These are phyloP conservation scores for Ivindomyrus marchei DNA, from an alignment of 2,113 vertebrate species.

Conservation along the genomic window DNA sequence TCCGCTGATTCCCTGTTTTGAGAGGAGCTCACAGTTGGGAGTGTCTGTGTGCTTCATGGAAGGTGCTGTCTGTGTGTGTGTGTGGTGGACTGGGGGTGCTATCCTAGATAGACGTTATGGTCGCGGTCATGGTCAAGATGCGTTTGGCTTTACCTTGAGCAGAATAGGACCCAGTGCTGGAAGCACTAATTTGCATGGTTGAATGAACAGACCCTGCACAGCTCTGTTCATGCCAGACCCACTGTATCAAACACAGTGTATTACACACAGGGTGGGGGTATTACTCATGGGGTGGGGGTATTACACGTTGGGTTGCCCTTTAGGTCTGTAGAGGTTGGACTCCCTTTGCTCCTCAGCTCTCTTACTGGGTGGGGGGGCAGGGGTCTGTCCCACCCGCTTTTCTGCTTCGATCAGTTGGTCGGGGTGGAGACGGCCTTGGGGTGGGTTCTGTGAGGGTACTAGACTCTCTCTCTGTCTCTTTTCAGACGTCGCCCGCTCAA, in stretches of 20 bases:
- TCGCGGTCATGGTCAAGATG: not conserved
- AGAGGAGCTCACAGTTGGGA: not conserved
- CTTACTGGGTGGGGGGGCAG: not conserved
- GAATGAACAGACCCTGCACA: not conserved
- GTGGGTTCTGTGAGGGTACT: not conserved
- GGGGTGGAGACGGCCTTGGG: not conserved
- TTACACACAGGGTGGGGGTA: not conserved
- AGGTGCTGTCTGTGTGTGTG: no score
- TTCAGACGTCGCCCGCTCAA: no score
- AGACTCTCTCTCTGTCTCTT: not conserved
- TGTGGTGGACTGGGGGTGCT: not conserved
- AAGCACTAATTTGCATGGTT: not conserved
- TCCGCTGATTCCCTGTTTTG: not conserved
- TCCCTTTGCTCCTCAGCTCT: not conserved
- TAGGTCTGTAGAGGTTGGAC: not conserved
- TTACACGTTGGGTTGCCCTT: not conserved
- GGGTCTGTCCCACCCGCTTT: not conserved
- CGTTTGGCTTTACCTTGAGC: not conserved
- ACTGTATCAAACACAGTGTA: not conserved
- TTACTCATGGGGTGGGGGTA: not conserved
- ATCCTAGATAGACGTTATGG: not conserved
- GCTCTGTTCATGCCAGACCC: not conserved
- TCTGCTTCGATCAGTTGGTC: not conserved
- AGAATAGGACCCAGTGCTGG: not conserved
- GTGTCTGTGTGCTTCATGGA: not conserved